Evolutionary conservation across 1,140 invertebrate species (phyloP), one percentile per base, ranked within the genome.

Genomic region (Procambarus virginalis): DNA sequence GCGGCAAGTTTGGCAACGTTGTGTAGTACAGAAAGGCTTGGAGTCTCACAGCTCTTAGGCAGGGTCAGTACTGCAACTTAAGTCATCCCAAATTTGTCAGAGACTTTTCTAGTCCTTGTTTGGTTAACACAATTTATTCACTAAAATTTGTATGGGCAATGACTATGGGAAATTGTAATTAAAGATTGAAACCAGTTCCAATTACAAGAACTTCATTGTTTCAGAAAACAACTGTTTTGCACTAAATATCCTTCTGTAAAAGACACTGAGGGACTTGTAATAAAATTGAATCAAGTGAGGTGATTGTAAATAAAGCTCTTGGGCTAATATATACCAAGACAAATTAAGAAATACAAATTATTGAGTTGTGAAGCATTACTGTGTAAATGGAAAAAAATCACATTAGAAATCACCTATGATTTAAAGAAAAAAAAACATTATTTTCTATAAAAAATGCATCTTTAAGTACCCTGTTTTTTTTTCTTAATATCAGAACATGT

Each of bases 1-100:
- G 87, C 87, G 87, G 81, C 82, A 89, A 83, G 73, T 89, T 89
- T 89, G 87, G 87, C 87, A 89, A 84, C 87, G 64, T 88, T 89
- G 87, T 89, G 87, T 89, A 49, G 87, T 89, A 89, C 87, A 89
- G 87, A 89, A 89, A 89, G 87, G 81, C 87, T 89, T 79, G 87
- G 80, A 86, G 86, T 45, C 49, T 89, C 79, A 70, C 81, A 82
- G 87, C 80, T 89, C 68, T 45, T 51, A 82, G 73, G 87, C 81
- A 89, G 87, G 77, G 34, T 48, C 58, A 46, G 73, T 64, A 79
- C 60, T 45, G 22, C 45, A 45, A 22, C 45, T 86, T 51, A 60
- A 17, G 22, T 84, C 70, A 75, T 68, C 46, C 68, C 70, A 46
- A 55, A 70, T 22, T 55, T 34, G 20, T 46, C 68, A 84, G n/a